These are phyloP conservation scores for Lepus oiostolus DNA, from an alignment of 2,797 vertebrate genomes.

Conservation along the genomic window DNA sequence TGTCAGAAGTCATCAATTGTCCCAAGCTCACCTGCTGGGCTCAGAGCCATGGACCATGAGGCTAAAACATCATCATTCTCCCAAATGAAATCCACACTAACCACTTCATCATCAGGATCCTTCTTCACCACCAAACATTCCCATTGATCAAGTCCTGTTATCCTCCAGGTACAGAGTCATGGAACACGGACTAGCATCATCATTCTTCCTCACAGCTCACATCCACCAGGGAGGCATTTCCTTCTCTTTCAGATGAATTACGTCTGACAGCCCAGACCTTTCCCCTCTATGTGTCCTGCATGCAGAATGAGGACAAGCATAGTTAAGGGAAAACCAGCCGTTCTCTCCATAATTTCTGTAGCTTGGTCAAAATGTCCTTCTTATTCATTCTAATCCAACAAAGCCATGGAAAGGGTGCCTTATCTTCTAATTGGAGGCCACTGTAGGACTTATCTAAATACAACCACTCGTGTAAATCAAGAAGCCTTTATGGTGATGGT, in stretches of 20 bases:
- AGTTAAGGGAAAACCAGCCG: slow-evolving; percentile 26
- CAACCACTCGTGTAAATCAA: not conserved
- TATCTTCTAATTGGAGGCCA: not conserved
- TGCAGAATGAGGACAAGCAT: slow-evolving; percentile 40
- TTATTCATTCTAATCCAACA: not conserved
- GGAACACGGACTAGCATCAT: slow-evolving; percentile 82
- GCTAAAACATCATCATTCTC: slow-evolving; percentile 84
- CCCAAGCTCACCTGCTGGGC: slow-evolving; percentile 79
- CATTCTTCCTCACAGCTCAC: slow-evolving; percentile 82
- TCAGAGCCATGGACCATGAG: slow-evolving; percentile 51
- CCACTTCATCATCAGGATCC: slow-evolving; percentile 84
- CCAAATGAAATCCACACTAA: slow-evolving; percentile 72
- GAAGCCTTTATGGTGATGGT: not conserved
- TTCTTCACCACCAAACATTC: slow-evolving; percentile 71
- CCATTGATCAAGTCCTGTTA: slow-evolving; percentile 86
- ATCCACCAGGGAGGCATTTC: slow-evolving; percentile 84
- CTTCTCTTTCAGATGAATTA: slow-evolving; percentile 83
- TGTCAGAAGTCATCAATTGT: slow-evolving; percentile 85
- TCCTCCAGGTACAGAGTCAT: slow-evolving; percentile 80
- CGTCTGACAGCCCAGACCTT: slow-evolving; percentile 52
- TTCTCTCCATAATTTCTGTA: slow-evolving; percentile 26
- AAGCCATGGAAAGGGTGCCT: not conserved
- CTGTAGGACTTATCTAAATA: not conserved
- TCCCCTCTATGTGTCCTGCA: slow-evolving; percentile 68
- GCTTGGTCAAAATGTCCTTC: not conserved